phyloP scores from a whole-genome alignment of 1,140 invertebrate species.

The Drosophila jambulina region DNA sequence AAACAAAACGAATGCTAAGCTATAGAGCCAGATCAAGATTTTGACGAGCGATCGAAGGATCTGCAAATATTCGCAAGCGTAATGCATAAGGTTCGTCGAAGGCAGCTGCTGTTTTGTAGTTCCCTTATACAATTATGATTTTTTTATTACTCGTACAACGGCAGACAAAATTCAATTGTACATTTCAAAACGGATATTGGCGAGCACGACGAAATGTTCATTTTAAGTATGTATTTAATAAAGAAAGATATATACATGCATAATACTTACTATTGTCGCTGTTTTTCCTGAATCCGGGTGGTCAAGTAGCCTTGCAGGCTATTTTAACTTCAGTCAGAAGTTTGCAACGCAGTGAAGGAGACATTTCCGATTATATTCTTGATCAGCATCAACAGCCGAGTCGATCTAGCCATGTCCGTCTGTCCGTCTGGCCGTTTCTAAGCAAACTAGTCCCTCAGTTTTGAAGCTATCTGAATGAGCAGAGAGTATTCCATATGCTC shows the following conservation, averaged over 20 bases:
- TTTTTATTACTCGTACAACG: slow-evolving; percentile 43
- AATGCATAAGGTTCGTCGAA: slow-evolving; percentile 2
- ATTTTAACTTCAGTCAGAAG: no score
- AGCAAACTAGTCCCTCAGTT: no score
- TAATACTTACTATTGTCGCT: neutral
- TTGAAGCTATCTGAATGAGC: no score
- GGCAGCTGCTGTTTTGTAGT: slow-evolving; percentile 29
- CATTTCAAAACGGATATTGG: slow-evolving; percentile 50
- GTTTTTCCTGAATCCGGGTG: neutral
- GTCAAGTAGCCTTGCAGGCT: no score
- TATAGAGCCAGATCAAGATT: slow-evolving; percentile 30
- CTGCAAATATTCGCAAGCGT: slow-evolving; percentile 19
- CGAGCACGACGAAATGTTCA: slow-evolving; percentile 46
- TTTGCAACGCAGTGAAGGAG: no score
- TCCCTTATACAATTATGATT: slow-evolving; percentile 30
- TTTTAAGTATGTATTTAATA: slow-evolving; percentile 60
- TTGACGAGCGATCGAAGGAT: slow-evolving; percentile 26
- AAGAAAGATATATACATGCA: slow-evolving; percentile 42
- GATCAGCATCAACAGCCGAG: no score
- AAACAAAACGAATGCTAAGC: slow-evolving; percentile 35
- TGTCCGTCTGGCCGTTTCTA: no score
- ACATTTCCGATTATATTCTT: no score
- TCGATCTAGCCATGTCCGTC: no score
- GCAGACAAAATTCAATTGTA: slow-evolving; percentile 55
- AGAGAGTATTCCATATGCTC: no score